A percentile compares a stretch with the other conserved stretches of the same genome.
Evolutionary conservation across 1,140 invertebrate genomes (phyloP).

Genomic region (Araneus ventricosus): DNA sequence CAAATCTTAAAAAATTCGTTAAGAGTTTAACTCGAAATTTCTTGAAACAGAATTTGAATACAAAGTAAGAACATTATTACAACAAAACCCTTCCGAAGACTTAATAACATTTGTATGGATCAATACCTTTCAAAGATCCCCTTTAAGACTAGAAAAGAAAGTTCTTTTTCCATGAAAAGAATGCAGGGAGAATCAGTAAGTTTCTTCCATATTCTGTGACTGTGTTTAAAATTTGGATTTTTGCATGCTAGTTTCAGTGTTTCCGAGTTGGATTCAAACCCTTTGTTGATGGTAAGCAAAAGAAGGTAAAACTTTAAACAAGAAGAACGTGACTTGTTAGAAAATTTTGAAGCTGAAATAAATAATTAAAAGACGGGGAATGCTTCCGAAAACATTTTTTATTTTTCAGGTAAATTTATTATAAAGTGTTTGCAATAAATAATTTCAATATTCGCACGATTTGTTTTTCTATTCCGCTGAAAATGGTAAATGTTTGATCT

Average conservation of each 20-base stretch:
- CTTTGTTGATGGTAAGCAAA: not conserved
- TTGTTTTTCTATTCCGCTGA: no score
- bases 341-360: no score
- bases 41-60: not conserved
- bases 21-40: not conserved
- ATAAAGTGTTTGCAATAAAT: no score
- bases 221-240: not conserved
- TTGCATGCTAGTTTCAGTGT: not conserved
- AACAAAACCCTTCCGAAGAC: not conserved
- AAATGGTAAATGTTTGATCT: no score
- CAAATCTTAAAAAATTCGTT: not conserved
- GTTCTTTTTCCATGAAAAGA: not conserved
- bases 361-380: no score
- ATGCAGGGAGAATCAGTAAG: not conserved
- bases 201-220: not conserved
- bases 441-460: no score
- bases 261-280: not conserved
- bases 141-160: not conserved
- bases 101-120: not conserved
- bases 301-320: no score
- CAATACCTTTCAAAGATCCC: not conserved
- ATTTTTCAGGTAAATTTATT: no score
- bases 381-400: no score
- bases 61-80: not conserved
- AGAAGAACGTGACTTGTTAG: no score